phyloP scores from a whole-genome alignment of 2,888 invertebrate species.

The Polylopha cassiicola region DNA sequence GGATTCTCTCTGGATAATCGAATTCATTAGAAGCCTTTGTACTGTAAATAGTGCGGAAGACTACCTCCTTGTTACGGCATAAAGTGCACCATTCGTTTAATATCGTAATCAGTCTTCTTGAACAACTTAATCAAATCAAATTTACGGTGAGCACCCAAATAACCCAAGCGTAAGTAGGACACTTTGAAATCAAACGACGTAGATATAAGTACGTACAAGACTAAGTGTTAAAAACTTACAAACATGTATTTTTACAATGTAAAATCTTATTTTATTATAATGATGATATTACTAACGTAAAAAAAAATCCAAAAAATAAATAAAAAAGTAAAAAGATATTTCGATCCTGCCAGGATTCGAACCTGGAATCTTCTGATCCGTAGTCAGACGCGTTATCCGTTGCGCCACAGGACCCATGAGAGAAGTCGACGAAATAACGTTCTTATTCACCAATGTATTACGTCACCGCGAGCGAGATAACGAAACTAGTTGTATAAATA shows the following conservation, averaged over 20 bases:
- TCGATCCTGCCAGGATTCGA: constrained; percentile 80
- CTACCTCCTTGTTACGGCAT: constrained; percentile 25
- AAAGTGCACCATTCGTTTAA: constrained; percentile 1
- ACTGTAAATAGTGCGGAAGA: constrained; percentile 46
- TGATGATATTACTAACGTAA: no score
- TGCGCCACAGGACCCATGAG: constrained; percentile 69
- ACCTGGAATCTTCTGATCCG: constrained; percentile 83
- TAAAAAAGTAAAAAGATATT: constrained; percentile 9
- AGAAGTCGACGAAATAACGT: not conserved
- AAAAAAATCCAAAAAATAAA: constrained; percentile 2
- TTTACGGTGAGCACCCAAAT: no score
- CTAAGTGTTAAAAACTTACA: no score
- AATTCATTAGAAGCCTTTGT: constrained; percentile 67
- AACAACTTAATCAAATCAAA: constrained; percentile 3
- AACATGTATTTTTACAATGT: no score
- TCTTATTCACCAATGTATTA: constrained; percentile 27
- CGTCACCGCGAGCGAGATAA: constrained; percentile 38
- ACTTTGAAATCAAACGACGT: no score
- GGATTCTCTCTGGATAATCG: constrained; percentile 59
- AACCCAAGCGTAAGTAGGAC: no score
- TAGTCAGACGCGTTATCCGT: constrained; percentile 81
- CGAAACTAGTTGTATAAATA: no score
- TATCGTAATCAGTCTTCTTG: constrained; percentile 4
- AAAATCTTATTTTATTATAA: no score
- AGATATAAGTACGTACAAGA: no score